Evolutionary conservation across 2,797 vertebrate genomes (phyloP), one percentile per base, ranked within the genome.

Genomic region (Pterois miles): DNA sequence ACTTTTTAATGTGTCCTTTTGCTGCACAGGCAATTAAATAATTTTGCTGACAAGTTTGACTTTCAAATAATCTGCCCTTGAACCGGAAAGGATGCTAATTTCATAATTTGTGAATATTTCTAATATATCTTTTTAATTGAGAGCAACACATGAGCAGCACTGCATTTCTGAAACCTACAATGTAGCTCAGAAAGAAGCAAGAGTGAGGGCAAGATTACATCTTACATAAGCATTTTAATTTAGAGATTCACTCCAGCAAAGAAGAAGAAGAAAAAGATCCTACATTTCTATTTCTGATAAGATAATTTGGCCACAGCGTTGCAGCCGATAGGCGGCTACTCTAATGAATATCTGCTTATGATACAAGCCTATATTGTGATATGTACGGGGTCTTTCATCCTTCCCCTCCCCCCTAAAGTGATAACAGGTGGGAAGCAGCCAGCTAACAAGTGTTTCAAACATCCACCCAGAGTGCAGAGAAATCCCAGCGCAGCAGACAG

Each of bases 371-470:
- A 53, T 65, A 54, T 20, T 50, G 36, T 50, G 34, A 71, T 82
- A 40, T 58, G 68, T 65, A n/a, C 25, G 9, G 18, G 54, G 58
- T 65, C 79, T 76, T 64, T 46, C 59, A 34, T 76, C 18, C 53
- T 20, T 60, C 22, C 25, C 27, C 64, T 46, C 65, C 76, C 31
- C 56, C 56, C 11, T 65, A 65, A 78, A 85, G 81, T 71, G 72
- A 85, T 88, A 86, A 89, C 78, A 87, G 83, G 86, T 88, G 66
- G 84, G 71, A 86, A 82, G 76, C 57, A 80, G 80, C 58, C 70
- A 65, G 76, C 67, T 84, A 91, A 91, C 90, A 86, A 91, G 88
- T 88, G 88, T 91, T 89, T 87, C 77, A 81, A 89, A 86, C 84
- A 88, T 85, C 62, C 74, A 71, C 50, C 64, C 23, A 71, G 71